Percentiles rank a stretch among this genome's conserved stretches.
phyloP scores from a whole-genome alignment of 2,113 vertebrate genomes.

The Speoplatyrhinus poulsoni region DNA sequence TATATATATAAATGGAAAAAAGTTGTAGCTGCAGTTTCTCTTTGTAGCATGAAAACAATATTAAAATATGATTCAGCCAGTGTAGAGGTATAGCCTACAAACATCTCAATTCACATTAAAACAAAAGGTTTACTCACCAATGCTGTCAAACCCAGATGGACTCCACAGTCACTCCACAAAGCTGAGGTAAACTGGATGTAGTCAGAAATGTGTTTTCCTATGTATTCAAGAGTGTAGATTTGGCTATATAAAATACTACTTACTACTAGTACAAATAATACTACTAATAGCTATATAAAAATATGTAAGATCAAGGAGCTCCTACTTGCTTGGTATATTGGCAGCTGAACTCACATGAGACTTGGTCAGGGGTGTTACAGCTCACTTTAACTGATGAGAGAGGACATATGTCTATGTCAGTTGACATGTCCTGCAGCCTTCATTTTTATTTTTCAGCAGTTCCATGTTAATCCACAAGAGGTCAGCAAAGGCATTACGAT shows the following conservation, averaged over 20 bases:
- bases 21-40: too few relatives aligned
- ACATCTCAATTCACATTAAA: too few relatives aligned
- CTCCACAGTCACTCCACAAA: background rate
- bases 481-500: conserved; percentile 47
- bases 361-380: background rate
- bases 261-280: background rate
- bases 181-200: background rate
- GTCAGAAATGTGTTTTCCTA: background rate
- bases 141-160: conserved; percentile 49
- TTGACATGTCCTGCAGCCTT: conserved; percentile 3
- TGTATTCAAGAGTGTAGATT: background rate
- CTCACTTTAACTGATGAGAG: background rate
- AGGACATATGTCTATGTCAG: background rate
- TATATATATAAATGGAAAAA: too few relatives aligned
- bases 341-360: background rate
- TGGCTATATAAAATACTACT: background rate
- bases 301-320: background rate
- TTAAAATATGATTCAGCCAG: too few relatives aligned
- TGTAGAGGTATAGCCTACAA: too few relatives aligned
- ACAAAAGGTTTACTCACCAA: too few relatives aligned
- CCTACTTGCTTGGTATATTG: background rate
- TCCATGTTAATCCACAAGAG: conserved; percentile 40
- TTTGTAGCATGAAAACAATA: too few relatives aligned
- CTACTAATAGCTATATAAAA: background rate
- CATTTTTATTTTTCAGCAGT: background rate